phyloP scores from a whole-genome alignment of 30 jellyfish, hydroid and myxozoan species.

The Aurelia sp. region DNA sequence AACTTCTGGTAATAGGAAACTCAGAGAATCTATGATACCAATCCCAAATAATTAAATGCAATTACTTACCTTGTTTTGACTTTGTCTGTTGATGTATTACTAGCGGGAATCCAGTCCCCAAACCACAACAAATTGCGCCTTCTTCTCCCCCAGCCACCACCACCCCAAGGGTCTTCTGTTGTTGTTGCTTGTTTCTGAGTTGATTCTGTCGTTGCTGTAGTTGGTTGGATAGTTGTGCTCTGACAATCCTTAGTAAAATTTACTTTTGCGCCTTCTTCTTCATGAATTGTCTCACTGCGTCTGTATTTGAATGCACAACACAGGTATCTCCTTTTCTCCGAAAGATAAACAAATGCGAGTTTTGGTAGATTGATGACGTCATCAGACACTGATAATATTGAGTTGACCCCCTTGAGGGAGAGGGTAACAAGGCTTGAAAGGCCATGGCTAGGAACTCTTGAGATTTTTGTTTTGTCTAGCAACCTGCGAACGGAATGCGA shows the following conservation, averaged over 20 bases:
- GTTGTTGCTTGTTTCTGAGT: too few species aligned
- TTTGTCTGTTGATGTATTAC: conserved; percentile 13
- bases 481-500: conserved; percentile 36
- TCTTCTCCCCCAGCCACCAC: conserved; percentile 46
- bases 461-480: conserved; percentile 53
- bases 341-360: conserved; percentile 64
- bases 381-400: conserved; percentile 61
- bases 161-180: conserved; percentile 60
- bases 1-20: too few species aligned
- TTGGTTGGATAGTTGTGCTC: conserved; percentile 4
- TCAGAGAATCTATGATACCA: too few species aligned
- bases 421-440: conserved; percentile 44
- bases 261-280: not conserved
- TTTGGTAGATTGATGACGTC: conserved; percentile 76
- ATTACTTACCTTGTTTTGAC: conserved; percentile 26
- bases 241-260: conserved; percentile 40
- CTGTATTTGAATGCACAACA: conserved; percentile 92
- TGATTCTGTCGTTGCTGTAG: conserved; percentile 29
- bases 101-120: conserved; percentile 37
- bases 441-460: conserved; percentile 78
- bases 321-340: conserved; percentile 76
- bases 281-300: conserved; percentile 27
- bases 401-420: conserved; percentile 45
- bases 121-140: conserved; percentile 61
- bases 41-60: too few species aligned